phyloP scores from a whole-genome alignment of 1,140 invertebrate species.

The Idris sp. region DNA sequence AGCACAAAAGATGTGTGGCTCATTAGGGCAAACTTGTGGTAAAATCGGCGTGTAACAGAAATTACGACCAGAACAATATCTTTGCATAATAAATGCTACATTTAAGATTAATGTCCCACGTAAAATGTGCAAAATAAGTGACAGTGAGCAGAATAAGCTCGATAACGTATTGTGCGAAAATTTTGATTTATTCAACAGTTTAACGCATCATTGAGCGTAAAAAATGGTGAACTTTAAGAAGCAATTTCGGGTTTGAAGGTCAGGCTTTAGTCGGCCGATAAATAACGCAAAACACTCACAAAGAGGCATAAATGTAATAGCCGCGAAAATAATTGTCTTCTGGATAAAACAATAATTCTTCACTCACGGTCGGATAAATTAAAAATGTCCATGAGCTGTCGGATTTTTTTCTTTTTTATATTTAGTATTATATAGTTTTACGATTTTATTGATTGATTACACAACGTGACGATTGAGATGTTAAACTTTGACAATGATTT shows the following conservation, averaged over 20 bases:
- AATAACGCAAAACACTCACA: conserved; percentile 14
- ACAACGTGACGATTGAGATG: conserved; percentile 15
- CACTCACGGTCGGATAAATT: conserved; percentile 28
- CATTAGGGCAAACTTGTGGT: conserved; percentile 20
- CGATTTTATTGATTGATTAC: conserved; percentile 24
- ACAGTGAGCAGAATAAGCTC: conserved; percentile 8
- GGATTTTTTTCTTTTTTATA: conserved; percentile 5
- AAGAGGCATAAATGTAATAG: conserved; percentile 14
- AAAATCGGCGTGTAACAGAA: conserved; percentile 28
- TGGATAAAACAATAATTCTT: conserved; percentile 23
- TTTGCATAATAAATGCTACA: conserved; percentile 24
- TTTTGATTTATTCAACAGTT: conserved; percentile 17
- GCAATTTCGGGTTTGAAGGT: conserved; percentile 14
- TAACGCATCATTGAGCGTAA: not conserved
- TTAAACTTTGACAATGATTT: too few species aligned
- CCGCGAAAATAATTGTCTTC: conserved; percentile 19
- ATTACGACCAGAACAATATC: conserved; percentile 37
- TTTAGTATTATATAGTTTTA: not conserved
- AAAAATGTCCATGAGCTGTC: conserved; percentile 34
- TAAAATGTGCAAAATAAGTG: conserved; percentile 17
- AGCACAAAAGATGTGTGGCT: conserved; percentile 16
- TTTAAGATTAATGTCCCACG: conserved; percentile 24
- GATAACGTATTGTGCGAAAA: conserved; percentile 13
- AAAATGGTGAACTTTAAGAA: conserved; percentile 11
- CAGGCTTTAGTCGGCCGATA: conserved; percentile 1